Evolutionary conservation across 2,888 invertebrate genomes (phyloP), one percentile per base, ranked within the genome.

Genomic region (Drepana falcataria): DNA sequence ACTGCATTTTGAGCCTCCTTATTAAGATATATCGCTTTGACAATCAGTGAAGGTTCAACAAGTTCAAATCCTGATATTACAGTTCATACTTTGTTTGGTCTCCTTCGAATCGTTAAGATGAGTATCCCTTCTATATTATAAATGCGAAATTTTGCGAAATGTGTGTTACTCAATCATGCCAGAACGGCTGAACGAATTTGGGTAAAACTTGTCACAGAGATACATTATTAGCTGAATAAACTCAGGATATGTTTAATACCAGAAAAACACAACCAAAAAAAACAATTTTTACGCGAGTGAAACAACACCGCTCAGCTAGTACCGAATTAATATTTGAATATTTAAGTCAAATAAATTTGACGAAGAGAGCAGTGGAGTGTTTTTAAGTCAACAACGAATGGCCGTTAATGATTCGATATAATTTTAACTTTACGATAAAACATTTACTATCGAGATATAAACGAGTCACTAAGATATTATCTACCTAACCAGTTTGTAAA

Each of bases 381-480:
- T 21, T 2, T 21, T 4, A 35, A 35, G 35, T 35, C 6, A n/a
- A n/a, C 35, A 49, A 9, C 7, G 35, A 21, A 48, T 9, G 35
- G 49, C n/a, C 21, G 57, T 62, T 66, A 68, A 61, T 55, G 54
- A 55, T 60, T 59, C 74, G 70, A 77, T 79, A 77, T 72, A 71
- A 75, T 77, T 79, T 81, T 79, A 77, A 78, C 74, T 75, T 76
- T 79, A 86, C 87, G 84, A 85, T 81, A 79, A 77, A 75, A 79
- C 75, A 68, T 67, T 75, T 79, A 76, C 3, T 76, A 81, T 78
- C 72, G 69, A 68, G 74, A 79, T 79, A 71, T 68, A 69, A 71
- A 75, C 80, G 81, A 83, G 77, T 79, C 80, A 80, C 79, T 78
- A 69, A 67, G 79, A 80, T 74, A 73, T 68, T 66, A 74, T 77